A percentile compares a stretch with the other conserved stretches of the same genome.
These are phyloP conservation scores for Synergus laeviventris DNA, from an alignment of 2,888 invertebrate species.

Conservation along the genomic window DNA sequence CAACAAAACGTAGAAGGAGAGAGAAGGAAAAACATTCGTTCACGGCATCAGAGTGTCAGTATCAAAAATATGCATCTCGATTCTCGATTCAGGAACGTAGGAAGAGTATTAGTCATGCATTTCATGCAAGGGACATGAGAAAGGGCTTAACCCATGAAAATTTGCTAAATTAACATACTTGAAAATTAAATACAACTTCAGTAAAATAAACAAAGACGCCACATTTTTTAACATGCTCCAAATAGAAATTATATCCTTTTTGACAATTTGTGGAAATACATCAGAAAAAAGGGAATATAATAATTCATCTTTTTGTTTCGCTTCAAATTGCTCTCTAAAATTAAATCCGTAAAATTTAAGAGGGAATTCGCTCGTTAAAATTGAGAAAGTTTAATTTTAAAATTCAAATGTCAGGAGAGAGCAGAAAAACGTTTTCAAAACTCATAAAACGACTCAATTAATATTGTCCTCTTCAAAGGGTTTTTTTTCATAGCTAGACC, in stretches of 20 bases:
- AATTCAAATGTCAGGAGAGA: too few species aligned
- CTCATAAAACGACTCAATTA: not conserved
- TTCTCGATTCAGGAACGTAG: not conserved
- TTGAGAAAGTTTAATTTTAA: too few species aligned
- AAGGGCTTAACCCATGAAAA: not conserved
- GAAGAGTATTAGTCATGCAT: conserved; percentile 21
- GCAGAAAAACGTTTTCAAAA: too few species aligned
- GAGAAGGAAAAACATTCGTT: conserved; percentile 2
- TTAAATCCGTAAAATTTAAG: too few species aligned
- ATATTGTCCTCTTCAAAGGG: not conserved
- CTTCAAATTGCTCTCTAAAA: too few species aligned
- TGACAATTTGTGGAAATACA: too few species aligned
- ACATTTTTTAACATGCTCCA: too few species aligned
- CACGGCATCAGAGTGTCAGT: conserved; percentile 27
- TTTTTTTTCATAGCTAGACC: not conserved
- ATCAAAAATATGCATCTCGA: conserved; percentile 37
- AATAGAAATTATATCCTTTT: too few species aligned
- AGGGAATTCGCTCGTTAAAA: too few species aligned
- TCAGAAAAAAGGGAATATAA: too few species aligned
- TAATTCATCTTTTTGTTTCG: too few species aligned
- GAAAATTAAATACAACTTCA: not conserved
- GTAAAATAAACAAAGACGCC: too few species aligned
- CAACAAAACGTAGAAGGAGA: not conserved
- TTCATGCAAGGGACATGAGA: not conserved
- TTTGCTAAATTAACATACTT: not conserved